phyloP scores from a whole-genome alignment of 2,113 vertebrate genomes.

The Echinops telfairi region DNA sequence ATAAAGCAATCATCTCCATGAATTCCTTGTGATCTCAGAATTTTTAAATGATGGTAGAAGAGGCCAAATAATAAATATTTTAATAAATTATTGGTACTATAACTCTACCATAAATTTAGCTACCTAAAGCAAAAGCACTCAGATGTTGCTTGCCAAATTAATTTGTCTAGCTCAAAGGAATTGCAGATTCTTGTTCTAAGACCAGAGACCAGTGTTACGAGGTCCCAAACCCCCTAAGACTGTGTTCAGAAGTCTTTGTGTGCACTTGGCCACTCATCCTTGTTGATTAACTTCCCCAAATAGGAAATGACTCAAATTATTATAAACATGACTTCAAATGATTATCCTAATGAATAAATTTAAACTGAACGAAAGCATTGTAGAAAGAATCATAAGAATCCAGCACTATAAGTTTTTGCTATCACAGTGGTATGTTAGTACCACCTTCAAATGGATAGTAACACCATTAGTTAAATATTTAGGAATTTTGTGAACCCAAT shows the following conservation, averaged over 20 bases:
- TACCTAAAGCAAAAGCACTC: conserved; percentile 10
- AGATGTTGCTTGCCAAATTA: conserved; percentile 1
- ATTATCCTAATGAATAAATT: neutral
- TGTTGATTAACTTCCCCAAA: conserved; percentile 42
- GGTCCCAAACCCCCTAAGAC: neutral
- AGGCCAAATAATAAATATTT: neutral
- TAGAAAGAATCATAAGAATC: neutral
- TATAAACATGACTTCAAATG: conserved; percentile 13
- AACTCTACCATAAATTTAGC: neutral
- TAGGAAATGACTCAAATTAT: conserved; percentile 8
- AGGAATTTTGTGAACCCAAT: neutral
- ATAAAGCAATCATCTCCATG: too few relatives aligned
- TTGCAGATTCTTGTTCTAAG: neutral
- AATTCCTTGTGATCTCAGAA: neutral
- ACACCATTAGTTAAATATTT: conserved; percentile 20
- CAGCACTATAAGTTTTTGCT: neutral
- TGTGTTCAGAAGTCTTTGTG: neutral
- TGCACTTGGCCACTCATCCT: neutral
- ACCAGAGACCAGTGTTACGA: neutral
- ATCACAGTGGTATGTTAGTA: neutral
- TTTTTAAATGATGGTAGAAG: conserved; percentile 28
- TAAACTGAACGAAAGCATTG: neutral
- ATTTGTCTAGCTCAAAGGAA: neutral
- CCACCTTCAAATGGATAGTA: neutral
- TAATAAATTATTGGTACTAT: neutral